Base-by-base conservation (phyloP, 37 sponge, comb jelly and placozoan genomes). In the Beroe ovata region DNA sequence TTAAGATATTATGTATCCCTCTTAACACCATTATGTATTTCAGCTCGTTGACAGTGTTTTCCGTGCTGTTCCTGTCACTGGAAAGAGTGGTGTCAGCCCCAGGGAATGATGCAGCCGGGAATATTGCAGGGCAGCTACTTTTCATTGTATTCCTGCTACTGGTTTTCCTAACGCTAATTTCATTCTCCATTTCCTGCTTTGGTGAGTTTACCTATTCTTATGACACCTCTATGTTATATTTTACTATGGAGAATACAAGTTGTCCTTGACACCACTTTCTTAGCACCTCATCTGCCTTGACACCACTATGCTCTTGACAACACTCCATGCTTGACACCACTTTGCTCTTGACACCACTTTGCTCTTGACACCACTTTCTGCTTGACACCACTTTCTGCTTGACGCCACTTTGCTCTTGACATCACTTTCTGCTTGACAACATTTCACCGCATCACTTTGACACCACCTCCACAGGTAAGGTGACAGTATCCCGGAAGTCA, bases 21-120 rank as follows among this genome's bases (percentile, higher is more conserved):
- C n/a, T n/a, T n/a, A n/a, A n/a, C n/a, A n/a, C n/a, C n/a, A n/a
- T n/a, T n/a, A n/a, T n/a, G n/a, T n/a, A n/a, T n/a, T n/a, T 16
- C 63, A 62, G 63, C 20, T 14, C 29, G 8, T 1, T 8, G 41
- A 77, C 84, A 41, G 4, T 77, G 8, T 33, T 77, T 21, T 42
- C 84, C 25, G 84, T 77, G 2, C 84, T 77, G 28, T 77, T 77
- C 54, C 84, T 77, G 14, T 77, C 84, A 3, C 54, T 77, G 14
- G 36, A 77, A 2, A 20, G 54, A 22, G 84, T 77, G 23, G 54
- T 77, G 11, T 42, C 84, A 1, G 14, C 84, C 23, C 84, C 84
- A 1, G 84, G 84, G 0, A 42, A 77, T 36, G 38, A 19, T 4
- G 54, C 54, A 14, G 84, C 84, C 8, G 84, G 84, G 19, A 42